These are phyloP conservation scores for Ditylenchus weischeri DNA, from an alignment of 2,888 invertebrate genomes.

Conservation along the genomic window DNA sequence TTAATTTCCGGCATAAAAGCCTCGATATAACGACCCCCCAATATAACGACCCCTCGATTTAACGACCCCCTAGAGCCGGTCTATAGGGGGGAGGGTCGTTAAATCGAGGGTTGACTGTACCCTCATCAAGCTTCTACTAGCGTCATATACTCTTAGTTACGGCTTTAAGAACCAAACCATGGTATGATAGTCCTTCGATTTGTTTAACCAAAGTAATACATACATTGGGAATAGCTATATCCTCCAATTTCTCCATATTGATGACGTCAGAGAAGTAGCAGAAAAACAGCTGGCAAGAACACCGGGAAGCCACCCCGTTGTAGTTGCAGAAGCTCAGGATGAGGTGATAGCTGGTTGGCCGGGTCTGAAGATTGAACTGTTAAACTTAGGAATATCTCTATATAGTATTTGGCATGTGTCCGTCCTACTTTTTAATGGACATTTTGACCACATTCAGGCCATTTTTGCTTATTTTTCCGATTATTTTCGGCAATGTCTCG, in stretches of 20 bases:
- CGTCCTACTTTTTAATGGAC: too few relatives aligned
- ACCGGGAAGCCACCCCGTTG: constrained; percentile 94
- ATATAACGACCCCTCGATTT: too few relatives aligned
- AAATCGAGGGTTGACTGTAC: too few relatives aligned
- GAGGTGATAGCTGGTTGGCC: neutral
- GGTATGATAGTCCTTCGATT: neutral
- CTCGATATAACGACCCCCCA: too few relatives aligned
- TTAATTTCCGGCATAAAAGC: too few relatives aligned
- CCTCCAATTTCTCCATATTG: constrained; percentile 66
- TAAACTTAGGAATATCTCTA: neutral
- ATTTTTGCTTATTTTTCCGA: too few relatives aligned
- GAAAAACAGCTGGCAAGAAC: constrained; percentile 94
- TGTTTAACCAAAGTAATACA: constrained; percentile 13
- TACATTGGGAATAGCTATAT: constrained; percentile 33
- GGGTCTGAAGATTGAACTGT: neutral
- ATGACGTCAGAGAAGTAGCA: constrained; percentile 69
- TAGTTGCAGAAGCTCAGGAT: constrained; percentile 65
- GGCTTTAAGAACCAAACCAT: neutral
- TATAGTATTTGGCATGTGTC: too few relatives aligned
- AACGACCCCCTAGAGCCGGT: too few relatives aligned
- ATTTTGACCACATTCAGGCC: too few relatives aligned
- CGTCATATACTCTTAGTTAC: constrained; percentile 3
- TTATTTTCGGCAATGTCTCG: too few relatives aligned
- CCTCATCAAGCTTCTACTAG: neutral
- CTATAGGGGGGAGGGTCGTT: too few relatives aligned